Conservation (phyloP, 2,113 vertebrate species). For the Rhineura floridana region DNA sequence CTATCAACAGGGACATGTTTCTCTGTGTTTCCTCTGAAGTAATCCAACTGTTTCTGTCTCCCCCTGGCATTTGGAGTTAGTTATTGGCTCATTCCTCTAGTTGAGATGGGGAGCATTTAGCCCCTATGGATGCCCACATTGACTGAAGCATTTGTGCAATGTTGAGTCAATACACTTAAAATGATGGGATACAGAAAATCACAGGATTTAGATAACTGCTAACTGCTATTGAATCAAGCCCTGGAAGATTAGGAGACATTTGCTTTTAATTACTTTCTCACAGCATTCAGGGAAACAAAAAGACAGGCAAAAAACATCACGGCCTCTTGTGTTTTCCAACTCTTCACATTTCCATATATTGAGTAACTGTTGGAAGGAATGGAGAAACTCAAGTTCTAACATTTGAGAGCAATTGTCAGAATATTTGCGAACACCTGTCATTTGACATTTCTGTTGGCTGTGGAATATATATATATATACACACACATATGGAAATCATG, state of each 20-base stretch:
- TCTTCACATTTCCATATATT: neutral
- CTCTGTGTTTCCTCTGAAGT: conserved; percentile 34
- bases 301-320: neutral
- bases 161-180: conserved; percentile 44
- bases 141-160: conserved; percentile 36
- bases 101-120: conserved; percentile 29
- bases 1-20: neutral
- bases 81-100: conserved; percentile 46
- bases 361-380: neutral
- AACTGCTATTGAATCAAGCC: conserved; percentile 25
- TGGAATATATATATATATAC: no score
- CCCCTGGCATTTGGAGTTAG: conserved; percentile 50
- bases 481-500: neutral
- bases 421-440: conserved; percentile 21
- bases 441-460: conserved; percentile 15
- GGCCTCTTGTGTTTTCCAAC: neutral
- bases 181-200: conserved; percentile 29
- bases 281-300: neutral
- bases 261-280: conserved; percentile 45
- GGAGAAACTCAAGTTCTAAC: neutral
- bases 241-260: conserved; percentile 29
- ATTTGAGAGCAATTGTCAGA: neutral
- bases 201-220: conserved; percentile 54
- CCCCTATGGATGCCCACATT: conserved; percentile 19
- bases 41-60: conserved; percentile 14